These are phyloP conservation scores for Sisor rabdophorus DNA, from an alignment of 2,113 vertebrate genomes.

Conservation along the genomic window DNA sequence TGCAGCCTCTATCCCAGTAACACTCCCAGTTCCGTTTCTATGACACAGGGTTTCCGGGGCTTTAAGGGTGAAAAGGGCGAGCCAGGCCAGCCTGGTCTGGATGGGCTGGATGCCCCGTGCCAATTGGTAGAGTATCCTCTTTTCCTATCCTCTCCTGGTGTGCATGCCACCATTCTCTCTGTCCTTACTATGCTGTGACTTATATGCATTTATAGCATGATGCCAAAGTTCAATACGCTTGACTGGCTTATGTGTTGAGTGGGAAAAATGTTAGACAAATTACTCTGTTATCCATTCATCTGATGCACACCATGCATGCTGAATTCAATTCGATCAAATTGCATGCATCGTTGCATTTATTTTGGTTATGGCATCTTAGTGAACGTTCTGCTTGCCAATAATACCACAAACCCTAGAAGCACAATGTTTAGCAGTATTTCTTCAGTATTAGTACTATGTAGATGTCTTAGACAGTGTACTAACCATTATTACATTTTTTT, in stretches of 20 bases:
- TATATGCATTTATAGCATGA: not conserved
- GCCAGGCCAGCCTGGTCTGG: slow-evolving; percentile 99
- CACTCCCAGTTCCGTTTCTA: slow-evolving; percentile 94
- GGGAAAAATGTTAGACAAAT: slow-evolving; percentile 10
- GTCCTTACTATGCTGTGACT: not conserved
- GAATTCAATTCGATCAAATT: not conserved
- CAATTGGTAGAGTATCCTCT: slow-evolving; percentile 99
- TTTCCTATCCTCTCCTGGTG: slow-evolving; percentile 80
- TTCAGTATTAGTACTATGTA: not conserved
- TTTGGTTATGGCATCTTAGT: not conserved
- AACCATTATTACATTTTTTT: not conserved
- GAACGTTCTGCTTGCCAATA: not conserved
- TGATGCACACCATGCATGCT: slow-evolving; percentile 11
- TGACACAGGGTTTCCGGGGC: slow-evolving; percentile 99
- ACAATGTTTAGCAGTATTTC: not conserved
- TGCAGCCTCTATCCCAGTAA: slow-evolving; percentile 77
- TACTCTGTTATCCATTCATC: not conserved
- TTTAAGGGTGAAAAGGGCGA: slow-evolving; percentile 99
- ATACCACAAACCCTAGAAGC: not conserved
- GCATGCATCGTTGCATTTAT: not conserved
- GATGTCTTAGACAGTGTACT: not conserved
- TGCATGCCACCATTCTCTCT: slow-evolving; percentile 73
- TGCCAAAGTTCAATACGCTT: slow-evolving; percentile 26
- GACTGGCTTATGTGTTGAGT: slow-evolving; percentile 70
- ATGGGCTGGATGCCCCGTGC: slow-evolving; percentile 99